Base-by-base conservation (phyloP, 2,113 vertebrate species). In the Piprites chloris region DNA sequence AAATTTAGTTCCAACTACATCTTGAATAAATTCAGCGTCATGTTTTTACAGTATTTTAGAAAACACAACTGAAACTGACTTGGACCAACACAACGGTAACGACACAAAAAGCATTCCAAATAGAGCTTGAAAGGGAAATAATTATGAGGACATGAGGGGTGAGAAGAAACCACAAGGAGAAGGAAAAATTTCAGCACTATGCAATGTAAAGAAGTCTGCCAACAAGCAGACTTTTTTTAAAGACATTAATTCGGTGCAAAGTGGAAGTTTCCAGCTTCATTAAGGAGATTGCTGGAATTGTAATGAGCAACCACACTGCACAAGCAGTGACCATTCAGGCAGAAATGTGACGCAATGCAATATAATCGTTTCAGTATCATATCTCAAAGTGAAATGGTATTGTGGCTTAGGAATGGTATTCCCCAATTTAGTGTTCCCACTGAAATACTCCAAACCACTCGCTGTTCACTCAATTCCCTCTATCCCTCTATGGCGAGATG, bases 401-500 rank as follows among this genome's bases (percentile, higher is more conserved):
- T 4, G 6, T 32, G 16, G n/a, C 12, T 61, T n/a, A 53, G 24
- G 30, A 62, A 61, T 41, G 20, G 6, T 27, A 47, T 39, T 39
- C 37, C 68, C 23, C 27, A 59, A 6, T 46, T 33, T 33, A 44
- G 1, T 14, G 18, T 11, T 32, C 28, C 28, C 46, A n/a, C 20
- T 61, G 12, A 74, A 74, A 82, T 15, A 30, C 28, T 44, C 19
- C 37, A 52, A 74, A 66, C 44, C 15, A 28, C 3, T 12, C 0
- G 0, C 24, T 3, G 1, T 13, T 39, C 20, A 39, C 50, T 46
- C 28, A 59, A 1, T 59, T 8, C 4, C 17, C 32, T 6, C 12
- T 35, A 12, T 39, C 5, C 5, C 0, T 0, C 20, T 26, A 9
- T 14, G 13, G 39, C 13, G 4, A 8, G 39, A 39, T n/a, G 23